Percentiles rank a stretch among this genome's conserved stretches.
phyloP scores from a whole-genome alignment of 2,888 invertebrate genomes.

The Agrenia bidenticulata region DNA sequence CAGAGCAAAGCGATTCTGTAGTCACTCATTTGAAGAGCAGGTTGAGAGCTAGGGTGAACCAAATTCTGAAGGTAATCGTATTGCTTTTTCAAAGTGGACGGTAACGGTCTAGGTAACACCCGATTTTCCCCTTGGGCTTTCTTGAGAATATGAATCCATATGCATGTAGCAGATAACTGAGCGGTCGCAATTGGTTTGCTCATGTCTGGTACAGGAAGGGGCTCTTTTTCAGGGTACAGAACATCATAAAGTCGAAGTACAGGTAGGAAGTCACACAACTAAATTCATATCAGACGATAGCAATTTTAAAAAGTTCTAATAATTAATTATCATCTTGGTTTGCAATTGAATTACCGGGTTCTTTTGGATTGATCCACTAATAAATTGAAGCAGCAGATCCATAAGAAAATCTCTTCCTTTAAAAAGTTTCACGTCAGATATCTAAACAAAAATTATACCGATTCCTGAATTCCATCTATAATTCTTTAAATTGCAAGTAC shows the following conservation, averaged over 20 bases:
- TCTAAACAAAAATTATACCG: constrained; percentile 56
- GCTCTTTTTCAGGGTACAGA: constrained; percentile 78
- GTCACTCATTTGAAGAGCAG: constrained; percentile 76
- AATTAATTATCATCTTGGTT: constrained; percentile 11
- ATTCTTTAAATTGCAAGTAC: not conserved
- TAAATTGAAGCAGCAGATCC: constrained; percentile 97
- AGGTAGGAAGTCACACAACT: constrained; percentile 81
- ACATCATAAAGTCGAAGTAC: constrained; percentile 88
- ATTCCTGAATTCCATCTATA: not conserved
- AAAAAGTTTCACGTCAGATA: constrained; percentile 75
- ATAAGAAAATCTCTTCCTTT: constrained; percentile 96
- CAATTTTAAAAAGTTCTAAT: too few relatives aligned
- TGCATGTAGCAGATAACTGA: constrained; percentile 91
- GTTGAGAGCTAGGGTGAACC: constrained; percentile 42
- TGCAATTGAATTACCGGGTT: constrained; percentile 68
- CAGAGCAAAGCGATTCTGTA: constrained; percentile 88
- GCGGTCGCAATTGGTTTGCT: constrained; percentile 81
- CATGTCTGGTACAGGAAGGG: constrained; percentile 84
- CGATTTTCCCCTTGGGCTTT: constrained; percentile 88
- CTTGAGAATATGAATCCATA: constrained; percentile 93
- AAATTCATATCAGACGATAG: too few relatives aligned
- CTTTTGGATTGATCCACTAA: constrained; percentile 93
- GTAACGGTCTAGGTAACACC: constrained; percentile 71
- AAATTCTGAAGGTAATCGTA: constrained; percentile 66
- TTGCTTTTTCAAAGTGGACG: constrained; percentile 77